phyloP scores from a whole-genome alignment of 2,888 invertebrate species.

The Heliconius cydno region DNA sequence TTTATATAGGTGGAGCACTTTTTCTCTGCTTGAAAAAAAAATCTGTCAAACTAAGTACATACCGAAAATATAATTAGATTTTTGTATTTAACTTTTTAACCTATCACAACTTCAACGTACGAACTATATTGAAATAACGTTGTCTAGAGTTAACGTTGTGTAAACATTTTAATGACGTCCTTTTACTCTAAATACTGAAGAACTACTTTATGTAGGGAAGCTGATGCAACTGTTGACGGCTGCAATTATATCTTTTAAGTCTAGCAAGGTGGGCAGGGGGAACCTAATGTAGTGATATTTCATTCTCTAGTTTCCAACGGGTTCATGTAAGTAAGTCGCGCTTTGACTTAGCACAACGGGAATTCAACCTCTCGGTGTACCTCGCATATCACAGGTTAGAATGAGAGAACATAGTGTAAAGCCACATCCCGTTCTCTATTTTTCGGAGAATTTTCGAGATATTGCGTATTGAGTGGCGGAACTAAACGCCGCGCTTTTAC shows the following conservation, averaged over 20 bases:
- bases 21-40: too few relatives aligned
- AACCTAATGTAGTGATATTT: neutral
- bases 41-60: too few relatives aligned
- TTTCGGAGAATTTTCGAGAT: too few relatives aligned
- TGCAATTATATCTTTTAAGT: conserved; percentile 2
- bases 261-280: neutral
- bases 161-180: conserved; percentile 57
- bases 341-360: neutral
- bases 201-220: conserved; percentile 39
- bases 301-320: neutral
- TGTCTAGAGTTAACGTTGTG: conserved; percentile 47
- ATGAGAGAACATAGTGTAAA: too few relatives aligned
- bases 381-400: too few relatives aligned
- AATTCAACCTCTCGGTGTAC: too few relatives aligned
- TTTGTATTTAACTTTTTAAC: neutral
- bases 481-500: too few relatives aligned
- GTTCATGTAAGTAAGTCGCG: neutral
- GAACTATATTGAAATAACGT: conserved; percentile 38
- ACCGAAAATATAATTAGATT: neutral
- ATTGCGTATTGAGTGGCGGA: too few relatives aligned
- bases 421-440: too few relatives aligned
- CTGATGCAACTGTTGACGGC: conserved; percentile 28
- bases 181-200: conserved; percentile 50
- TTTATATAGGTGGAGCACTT: too few relatives aligned
- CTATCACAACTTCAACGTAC: neutral